Conservation (phyloP, 1,140 invertebrate species). For the Ladona fulva region DNA sequence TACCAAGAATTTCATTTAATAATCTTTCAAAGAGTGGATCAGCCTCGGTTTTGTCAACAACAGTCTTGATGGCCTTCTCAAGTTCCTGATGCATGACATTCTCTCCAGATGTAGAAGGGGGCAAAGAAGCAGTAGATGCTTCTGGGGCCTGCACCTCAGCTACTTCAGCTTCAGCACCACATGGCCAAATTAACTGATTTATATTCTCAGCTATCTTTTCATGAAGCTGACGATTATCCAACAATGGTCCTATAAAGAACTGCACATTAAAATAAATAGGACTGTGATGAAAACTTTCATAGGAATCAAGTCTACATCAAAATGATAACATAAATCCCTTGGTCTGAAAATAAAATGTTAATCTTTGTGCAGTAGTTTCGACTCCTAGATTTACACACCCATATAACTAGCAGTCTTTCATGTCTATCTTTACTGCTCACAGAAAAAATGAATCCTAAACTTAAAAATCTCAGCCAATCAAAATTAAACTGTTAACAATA, state of each 20-base stretch:
- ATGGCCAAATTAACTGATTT: constrained; percentile 35
- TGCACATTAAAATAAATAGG: not conserved
- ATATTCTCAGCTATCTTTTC: constrained; percentile 42
- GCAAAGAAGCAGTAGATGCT: not conserved
- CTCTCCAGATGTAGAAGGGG: not conserved
- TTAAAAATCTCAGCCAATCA: too few relatives aligned
- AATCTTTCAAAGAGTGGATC: constrained; percentile 41
- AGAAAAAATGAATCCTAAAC: too few relatives aligned
- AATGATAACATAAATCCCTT: too few relatives aligned
- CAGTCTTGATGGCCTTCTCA: constrained; percentile 30
- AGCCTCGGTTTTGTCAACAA: constrained; percentile 36
- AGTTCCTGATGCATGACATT: constrained; percentile 25
- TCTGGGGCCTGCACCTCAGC: not conserved
- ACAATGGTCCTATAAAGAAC: constrained; percentile 26
- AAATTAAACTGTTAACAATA: too few relatives aligned
- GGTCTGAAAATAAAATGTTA: too few relatives aligned
- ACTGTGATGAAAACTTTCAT: not conserved
- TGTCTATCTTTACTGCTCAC: too few relatives aligned
- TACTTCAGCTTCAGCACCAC: constrained; percentile 22
- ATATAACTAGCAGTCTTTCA: too few relatives aligned
- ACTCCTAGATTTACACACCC: too few relatives aligned
- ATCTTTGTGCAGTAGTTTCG: too few relatives aligned
- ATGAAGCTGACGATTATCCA: constrained; percentile 38
- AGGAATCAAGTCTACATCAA: not conserved
- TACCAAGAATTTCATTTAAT: constrained; percentile 36